A percentile compares a stretch with the other conserved stretches of the same genome.
Evolutionary conservation across 1,140 invertebrate genomes (phyloP).

Genomic region (Teleopsis dalmanni): DNA sequence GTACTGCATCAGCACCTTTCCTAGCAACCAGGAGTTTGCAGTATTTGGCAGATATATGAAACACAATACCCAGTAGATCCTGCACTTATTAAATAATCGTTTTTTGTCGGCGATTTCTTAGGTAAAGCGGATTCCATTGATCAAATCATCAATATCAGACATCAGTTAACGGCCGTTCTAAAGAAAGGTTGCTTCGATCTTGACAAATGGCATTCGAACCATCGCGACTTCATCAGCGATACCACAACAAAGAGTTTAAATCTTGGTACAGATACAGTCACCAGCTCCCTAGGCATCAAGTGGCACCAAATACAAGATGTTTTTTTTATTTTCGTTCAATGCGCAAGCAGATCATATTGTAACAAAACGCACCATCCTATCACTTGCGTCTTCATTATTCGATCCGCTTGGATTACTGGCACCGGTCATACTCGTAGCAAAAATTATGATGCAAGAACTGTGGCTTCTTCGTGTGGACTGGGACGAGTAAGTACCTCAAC

Average conservation of each 20-base stretch:
- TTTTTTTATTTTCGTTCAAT: conserved; percentile 8
- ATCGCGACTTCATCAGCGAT: not conserved
- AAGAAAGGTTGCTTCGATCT: no score
- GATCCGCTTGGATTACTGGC: conserved; percentile 1
- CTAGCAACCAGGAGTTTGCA: not conserved
- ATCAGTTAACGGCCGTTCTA: conserved; percentile 19
- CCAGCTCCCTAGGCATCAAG: no score
- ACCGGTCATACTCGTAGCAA: not conserved
- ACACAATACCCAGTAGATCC: not conserved
- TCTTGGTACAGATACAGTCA: not conserved
- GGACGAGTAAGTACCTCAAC: not conserved
- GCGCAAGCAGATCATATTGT: conserved; percentile 19
- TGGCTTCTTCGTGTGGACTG: not conserved
- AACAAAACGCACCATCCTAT: conserved; percentile 13
- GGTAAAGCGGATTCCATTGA: conserved; percentile 24
- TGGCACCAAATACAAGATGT: conserved; percentile 7
- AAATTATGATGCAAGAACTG: conserved; percentile 4
- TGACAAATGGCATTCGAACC: conserved; percentile 28
- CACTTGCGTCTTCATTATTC: not conserved
- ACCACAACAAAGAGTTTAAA: not conserved
- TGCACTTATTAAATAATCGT: conserved; percentile 17
- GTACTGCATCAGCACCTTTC: not conserved
- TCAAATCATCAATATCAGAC: conserved; percentile 15
- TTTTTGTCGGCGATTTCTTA: conserved; percentile 47
- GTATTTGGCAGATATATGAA: not conserved